Percentiles rank a stretch among this genome's conserved stretches.
Evolutionary conservation across 1,140 invertebrate genomes (phyloP).

Genomic region (Polypedilum vanderplanki): DNA sequence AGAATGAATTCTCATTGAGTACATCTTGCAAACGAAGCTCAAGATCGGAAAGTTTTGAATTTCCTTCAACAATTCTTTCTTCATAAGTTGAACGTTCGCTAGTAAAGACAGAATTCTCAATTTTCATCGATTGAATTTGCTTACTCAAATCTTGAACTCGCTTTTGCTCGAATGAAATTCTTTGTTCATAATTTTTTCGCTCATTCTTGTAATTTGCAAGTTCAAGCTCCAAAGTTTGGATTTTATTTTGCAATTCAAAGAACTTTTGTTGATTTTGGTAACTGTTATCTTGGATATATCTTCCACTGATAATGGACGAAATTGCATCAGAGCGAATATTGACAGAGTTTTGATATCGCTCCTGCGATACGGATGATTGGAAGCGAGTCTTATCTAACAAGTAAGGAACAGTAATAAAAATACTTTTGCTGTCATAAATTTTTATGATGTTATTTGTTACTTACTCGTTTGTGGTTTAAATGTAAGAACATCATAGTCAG

Average conservation of each 20-base stretch:
- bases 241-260: not conserved
- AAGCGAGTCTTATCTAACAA: not conserved
- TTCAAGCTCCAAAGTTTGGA: slow-evolving; percentile 26
- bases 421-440: not conserved
- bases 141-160: slow-evolving; percentile 29
- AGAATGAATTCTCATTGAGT: slow-evolving; percentile 2
- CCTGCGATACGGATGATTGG: not conserved
- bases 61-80: slow-evolving; percentile 2
- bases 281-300: not conserved
- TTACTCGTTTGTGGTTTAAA: slow-evolving; percentile 19
- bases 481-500: slow-evolving; percentile 10
- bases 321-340: not conserved
- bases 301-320: not conserved
- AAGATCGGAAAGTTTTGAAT: not conserved
- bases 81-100: not conserved
- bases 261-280: not conserved
- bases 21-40: not conserved
- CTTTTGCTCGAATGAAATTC: slow-evolving; percentile 22
- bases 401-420: not conserved
- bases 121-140: not conserved
- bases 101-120: not conserved
- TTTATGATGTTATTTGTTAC: not conserved
- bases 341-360: not conserved
- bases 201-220: slow-evolving; percentile 19
- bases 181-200: not conserved